A percentile compares a stretch with the other conserved stretches of the same genome.
phyloP scores from a whole-genome alignment of 2,888 invertebrate genomes.

The Subacronicta megacephala region DNA sequence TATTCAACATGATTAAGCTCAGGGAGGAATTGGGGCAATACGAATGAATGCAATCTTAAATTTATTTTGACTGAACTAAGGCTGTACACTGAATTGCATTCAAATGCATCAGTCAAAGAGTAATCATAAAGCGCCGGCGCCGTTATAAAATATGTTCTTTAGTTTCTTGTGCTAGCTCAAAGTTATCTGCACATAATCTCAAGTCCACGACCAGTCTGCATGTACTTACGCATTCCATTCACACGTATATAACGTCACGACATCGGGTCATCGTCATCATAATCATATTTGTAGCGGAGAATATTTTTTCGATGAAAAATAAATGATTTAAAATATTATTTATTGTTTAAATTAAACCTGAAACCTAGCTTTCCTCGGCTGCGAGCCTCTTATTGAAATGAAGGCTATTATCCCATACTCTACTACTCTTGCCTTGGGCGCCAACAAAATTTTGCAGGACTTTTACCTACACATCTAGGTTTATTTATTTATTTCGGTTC shows the following conservation, averaged over 20 bases:
- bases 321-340: constrained; percentile 48
- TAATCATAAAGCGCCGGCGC: background rate
- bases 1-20: too few species aligned
- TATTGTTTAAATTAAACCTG: constrained; percentile 16
- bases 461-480: too few species aligned
- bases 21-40: too few species aligned
- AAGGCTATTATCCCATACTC: too few species aligned
- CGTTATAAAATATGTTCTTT: background rate
- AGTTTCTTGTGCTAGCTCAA: constrained; percentile 21
- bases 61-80: too few species aligned
- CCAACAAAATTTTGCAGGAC: too few species aligned
- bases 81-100: too few species aligned
- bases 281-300: constrained; percentile 52
- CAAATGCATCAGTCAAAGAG: background rate
- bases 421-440: too few species aligned
- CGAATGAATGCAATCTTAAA: too few species aligned
- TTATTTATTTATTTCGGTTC: too few species aligned
- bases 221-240: constrained; percentile 60
- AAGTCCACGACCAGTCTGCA: constrained; percentile 14
- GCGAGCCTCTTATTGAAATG: too few species aligned
- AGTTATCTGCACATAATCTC: constrained; percentile 2
- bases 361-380: too few species aligned
- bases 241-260: constrained; percentile 37
- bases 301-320: constrained; percentile 58
- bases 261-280: constrained; percentile 41